phyloP scores from a whole-genome alignment of 2,113 vertebrate genomes.

The mouse (Mus musculus) region DNA sequence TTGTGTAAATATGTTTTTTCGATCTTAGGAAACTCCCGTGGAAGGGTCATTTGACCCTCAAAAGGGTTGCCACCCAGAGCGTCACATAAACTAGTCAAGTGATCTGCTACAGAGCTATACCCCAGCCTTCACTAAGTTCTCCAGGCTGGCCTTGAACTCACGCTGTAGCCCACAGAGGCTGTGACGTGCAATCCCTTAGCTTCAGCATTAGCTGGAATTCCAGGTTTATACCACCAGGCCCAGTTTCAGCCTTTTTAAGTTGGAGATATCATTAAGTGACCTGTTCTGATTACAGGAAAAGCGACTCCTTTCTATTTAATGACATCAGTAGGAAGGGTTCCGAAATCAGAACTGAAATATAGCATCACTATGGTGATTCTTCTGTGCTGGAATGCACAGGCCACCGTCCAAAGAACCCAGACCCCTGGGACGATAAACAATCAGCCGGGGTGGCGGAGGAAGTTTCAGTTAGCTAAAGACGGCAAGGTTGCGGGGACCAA shows the following conservation, averaged over 20 bases:
- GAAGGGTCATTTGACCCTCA: background rate
- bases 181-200: background rate
- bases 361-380: background rate
- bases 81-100: background rate
- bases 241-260: background rate
- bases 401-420: background rate
- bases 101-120: background rate
- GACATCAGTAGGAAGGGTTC: background rate
- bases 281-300: background rate
- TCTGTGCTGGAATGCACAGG: background rate
- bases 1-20: background rate
- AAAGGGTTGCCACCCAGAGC: background rate
- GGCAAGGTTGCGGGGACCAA: too few species aligned
- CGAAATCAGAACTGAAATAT: background rate
- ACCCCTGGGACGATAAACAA: accelerated
- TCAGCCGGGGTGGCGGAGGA: background rate
- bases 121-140: background rate
- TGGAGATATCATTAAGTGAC: background rate
- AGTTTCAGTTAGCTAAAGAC: background rate
- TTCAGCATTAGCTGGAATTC: background rate
- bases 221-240: background rate
- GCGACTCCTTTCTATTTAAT: background rate
- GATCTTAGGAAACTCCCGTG: background rate
- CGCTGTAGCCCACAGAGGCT: background rate
- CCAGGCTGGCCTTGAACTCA: background rate